Percentiles rank a stretch among this genome's conserved stretches.
phyloP scores from a whole-genome alignment of 2,113 vertebrate species.

The Mobula birostris region DNA sequence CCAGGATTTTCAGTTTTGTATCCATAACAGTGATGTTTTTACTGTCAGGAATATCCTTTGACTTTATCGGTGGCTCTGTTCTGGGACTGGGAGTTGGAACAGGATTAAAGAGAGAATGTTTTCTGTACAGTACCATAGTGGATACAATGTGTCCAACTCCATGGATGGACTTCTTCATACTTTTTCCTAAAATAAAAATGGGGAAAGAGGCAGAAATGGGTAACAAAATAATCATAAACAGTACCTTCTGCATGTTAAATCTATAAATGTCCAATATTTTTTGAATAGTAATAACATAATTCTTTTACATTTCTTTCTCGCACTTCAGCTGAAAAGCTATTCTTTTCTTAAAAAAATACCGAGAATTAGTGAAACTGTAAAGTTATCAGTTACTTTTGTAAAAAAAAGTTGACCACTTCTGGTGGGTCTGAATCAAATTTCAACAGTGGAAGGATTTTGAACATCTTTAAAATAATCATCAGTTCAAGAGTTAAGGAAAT shows the following conservation, averaged over 20 bases:
- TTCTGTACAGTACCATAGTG: conserved; percentile 92
- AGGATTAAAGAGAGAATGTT: conserved; percentile 74
- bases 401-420: neutral
- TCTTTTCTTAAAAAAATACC: neutral
- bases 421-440: neutral
- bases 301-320: neutral
- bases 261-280: neutral
- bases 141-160: conserved; percentile 96
- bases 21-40: conserved; percentile 95
- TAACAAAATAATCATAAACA: neutral
- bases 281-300: neutral
- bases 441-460: neutral
- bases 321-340: neutral
- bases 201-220: neutral
- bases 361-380: neutral
- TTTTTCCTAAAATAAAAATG: conserved; percentile 63
- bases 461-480: neutral
- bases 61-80: conserved; percentile 59
- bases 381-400: neutral
- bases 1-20: conserved; percentile 92
- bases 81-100: conserved; percentile 51
- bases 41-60: conserved; percentile 74
- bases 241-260: neutral
- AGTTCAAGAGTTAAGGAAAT: neutral
- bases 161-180: conserved; percentile 86